phyloP scores from a whole-genome alignment of 2,888 invertebrate genomes.

The Eremobia ochroleuca region DNA sequence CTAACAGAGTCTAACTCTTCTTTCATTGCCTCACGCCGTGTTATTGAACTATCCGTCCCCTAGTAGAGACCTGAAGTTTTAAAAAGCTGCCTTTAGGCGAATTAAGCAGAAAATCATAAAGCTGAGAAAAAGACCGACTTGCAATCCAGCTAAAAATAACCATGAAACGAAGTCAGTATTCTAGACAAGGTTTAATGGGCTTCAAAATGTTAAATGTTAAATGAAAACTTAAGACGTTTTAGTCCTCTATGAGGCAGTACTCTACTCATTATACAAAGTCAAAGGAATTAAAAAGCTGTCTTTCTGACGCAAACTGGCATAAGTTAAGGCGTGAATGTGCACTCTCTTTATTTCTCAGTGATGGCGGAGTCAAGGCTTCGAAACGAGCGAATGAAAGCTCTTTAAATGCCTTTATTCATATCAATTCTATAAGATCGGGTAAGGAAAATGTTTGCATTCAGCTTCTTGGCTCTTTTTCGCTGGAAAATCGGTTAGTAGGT shows the following conservation, averaged over 20 bases:
- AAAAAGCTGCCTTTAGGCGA: neutral
- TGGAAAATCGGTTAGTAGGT: constrained; percentile 1
- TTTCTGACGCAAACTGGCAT: constrained; percentile 29
- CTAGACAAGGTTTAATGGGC: constrained; percentile 26
- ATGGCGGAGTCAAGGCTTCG: constrained; percentile 18
- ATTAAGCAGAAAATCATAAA: neutral
- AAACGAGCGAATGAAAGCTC: constrained; percentile 37
- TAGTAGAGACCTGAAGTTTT: no score
- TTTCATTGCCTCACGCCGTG: neutral
- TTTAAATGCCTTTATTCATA: constrained; percentile 47
- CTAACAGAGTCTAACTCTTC: neutral
- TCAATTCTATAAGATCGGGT: constrained; percentile 41
- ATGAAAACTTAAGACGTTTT: constrained; percentile 43
- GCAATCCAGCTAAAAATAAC: neutral
- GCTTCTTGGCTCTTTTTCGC: constrained; percentile 15
- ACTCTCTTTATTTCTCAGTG: constrained; percentile 53
- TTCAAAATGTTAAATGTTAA: no score
- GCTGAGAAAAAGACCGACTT: neutral
- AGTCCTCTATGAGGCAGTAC: constrained; percentile 26
- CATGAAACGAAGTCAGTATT: constrained; percentile 1
- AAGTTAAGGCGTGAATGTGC: constrained; percentile 59
- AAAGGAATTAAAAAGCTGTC: constrained; percentile 64
- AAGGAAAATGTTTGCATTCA: constrained; percentile 39
- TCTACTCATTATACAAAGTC: constrained; percentile 64
- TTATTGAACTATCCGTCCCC: no score